Base-by-base conservation (phyloP, 2,888 invertebrate genomes). In the Alitta virens region DNA sequence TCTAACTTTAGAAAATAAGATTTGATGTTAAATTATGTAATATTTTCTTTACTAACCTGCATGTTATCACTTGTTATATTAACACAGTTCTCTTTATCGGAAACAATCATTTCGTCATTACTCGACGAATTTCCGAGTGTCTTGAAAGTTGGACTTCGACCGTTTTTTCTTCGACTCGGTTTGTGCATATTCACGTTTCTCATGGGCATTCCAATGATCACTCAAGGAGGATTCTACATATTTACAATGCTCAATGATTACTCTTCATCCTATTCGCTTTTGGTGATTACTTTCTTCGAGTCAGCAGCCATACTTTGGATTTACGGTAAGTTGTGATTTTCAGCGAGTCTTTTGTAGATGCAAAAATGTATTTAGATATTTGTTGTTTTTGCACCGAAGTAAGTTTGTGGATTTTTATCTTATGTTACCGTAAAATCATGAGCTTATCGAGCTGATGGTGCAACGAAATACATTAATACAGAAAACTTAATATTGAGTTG, bases 31-130 rank as follows among this genome's bases (percentile, higher is more conserved):
- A 12, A 12, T 12, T 40, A 40, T 40, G 16, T 9, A 40, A 12
- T 40, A 12, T 16, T 12, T 40, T 40, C 9, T 40, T 40, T 40
- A 40, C 9, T 40, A 16, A n/a, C n/a, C n/a, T n/a, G n/a, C n/a
- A n/a, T n/a, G n/a, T n/a, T n/a, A n/a, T n/a, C n/a, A n/a, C n/a
- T 7, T 49, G 7, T 25, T 16, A 7, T 56, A 42, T 2, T 56
- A 23, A 18, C 69, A 63, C 68, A 78, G 77, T 77, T 78, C 63
- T 76, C 75, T 0, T 75, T 76, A 60, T 65, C 74, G 3, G 77
- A 78, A 63, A 54, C 56, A 9, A 49, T 69, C 43, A 64, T 66
- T 33, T 57, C 63, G 2, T 52, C 66, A 0, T 53, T 68, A 43
- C 64, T 66, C 27, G 69, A 69, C 24, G 67, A 69, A 26, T 66